These are phyloP conservation scores for Chiridota heheva DNA, from an alignment of 35 echinoderm and acorn worm species.

Conservation along the genomic window DNA sequence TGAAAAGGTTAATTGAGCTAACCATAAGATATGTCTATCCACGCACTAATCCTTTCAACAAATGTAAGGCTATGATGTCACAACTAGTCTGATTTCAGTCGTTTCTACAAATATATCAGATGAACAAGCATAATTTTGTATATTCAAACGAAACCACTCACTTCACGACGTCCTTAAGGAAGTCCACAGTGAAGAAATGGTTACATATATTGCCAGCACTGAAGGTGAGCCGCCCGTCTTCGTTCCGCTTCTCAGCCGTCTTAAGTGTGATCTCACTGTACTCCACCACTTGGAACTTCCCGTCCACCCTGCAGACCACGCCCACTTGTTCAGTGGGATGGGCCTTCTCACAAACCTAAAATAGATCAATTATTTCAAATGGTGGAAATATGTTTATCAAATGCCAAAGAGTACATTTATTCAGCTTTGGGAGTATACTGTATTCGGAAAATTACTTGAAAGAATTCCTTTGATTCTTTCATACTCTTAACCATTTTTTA, in stretches of 20 bases:
- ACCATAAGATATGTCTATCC: too few relatives aligned
- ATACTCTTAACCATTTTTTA: too few relatives aligned
- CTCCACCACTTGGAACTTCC: conserved; percentile 86
- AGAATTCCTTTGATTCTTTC: too few relatives aligned
- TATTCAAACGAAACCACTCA: conserved; percentile 15
- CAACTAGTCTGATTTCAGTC: too few relatives aligned
- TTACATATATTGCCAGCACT: conserved; percentile 98
- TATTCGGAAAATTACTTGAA: too few relatives aligned
- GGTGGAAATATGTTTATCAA: neutral
- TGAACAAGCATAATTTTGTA: too few relatives aligned
- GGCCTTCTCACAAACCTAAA: conserved; percentile 85
- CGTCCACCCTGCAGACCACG: conserved; percentile 79
- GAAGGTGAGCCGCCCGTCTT: conserved; percentile 84
- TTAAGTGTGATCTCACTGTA: conserved; percentile 96
- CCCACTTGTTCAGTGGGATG: conserved; percentile 92
- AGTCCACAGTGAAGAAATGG: conserved; percentile 87
- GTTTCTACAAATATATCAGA: too few relatives aligned
- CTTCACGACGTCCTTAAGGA: conserved; percentile 73
- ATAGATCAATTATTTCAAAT: neutral
- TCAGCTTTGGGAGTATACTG: too few relatives aligned
- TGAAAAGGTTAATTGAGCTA: too few relatives aligned
- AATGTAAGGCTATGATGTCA: too few relatives aligned
- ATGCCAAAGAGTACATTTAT: neutral
- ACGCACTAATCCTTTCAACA: too few relatives aligned
- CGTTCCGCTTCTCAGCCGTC: conserved; percentile 93